A percentile compares a stretch with the other conserved stretches of the same genome.
Conservation (phyloP, 2,888 invertebrate species). For the Eulithis testata region DNA sequence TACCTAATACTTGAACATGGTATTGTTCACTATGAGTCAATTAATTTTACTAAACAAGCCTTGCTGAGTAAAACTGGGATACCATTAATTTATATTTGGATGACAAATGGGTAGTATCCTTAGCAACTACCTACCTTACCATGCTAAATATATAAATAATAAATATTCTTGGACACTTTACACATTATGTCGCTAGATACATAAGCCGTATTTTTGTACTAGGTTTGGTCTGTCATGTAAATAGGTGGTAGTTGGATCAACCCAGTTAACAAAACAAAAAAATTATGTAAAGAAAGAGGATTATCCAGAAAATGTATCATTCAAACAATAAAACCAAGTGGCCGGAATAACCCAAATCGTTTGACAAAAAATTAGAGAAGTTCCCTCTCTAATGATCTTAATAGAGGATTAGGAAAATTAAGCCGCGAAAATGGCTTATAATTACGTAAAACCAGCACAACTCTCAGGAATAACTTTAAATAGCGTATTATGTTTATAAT, state of each 20-base stretch:
- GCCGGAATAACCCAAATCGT: constrained; percentile 28
- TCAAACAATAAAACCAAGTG: constrained; percentile 25
- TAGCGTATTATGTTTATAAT: constrained; percentile 23
- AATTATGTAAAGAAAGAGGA: constrained; percentile 11
- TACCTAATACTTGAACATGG: constrained; percentile 13
- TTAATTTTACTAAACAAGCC: constrained; percentile 22
- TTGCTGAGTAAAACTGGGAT: constrained; percentile 5
- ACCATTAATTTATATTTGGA: constrained; percentile 5
- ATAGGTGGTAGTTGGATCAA: not conserved
- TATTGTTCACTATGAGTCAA: constrained; percentile 25
- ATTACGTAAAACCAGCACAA: constrained; percentile 24
- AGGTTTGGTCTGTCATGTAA: no score
- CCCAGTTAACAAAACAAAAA: constrained; percentile 23
- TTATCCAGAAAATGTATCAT: constrained; percentile 26
- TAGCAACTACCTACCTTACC: no score
- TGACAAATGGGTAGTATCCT: not conserved
- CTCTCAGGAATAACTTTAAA: constrained; percentile 16
- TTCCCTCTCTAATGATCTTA: constrained; percentile 36
- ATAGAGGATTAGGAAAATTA: constrained; percentile 35
- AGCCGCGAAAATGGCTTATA: constrained; percentile 27
- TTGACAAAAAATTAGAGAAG: constrained; percentile 28
- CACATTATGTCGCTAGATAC: no score
- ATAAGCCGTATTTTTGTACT: no score
- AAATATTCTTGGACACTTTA: no score
- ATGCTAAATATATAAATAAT: no score